Base-by-base conservation (phyloP, 2,888 invertebrate genomes). In the Julus scandinavius region DNA sequence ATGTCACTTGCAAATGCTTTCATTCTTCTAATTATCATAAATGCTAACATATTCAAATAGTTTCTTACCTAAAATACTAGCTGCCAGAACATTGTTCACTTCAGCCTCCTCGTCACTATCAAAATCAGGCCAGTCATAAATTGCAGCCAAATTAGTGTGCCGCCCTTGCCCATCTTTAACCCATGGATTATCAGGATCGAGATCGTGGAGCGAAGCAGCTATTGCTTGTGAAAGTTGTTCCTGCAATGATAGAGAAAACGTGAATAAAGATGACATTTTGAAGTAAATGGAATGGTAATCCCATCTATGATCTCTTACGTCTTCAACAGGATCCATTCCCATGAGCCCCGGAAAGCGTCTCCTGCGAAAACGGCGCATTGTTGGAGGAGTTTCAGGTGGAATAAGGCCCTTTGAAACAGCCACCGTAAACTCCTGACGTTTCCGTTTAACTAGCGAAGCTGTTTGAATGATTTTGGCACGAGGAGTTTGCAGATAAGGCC, bases 111-210 rank as follows among this genome's bases (percentile, higher is more conserved):
- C 94, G 89, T 93, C 93, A 41, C 93, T 93, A 90, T 94, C 94
- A 90, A 93, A 93, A 90, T 94, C 94, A 1, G 94, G 94, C 95
- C 95, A 95, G 91, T 95, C 94, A 89, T 93, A 93, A 49, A 94
- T 91, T 20, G 94, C 93, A 87, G 93, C 92, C 29, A 94, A 92
- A 90, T 94, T 94, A 83, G 93, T 93, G 90, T 94, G 93, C 17
- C 93, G 92, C 50, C 94, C 94, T 38, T 93, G 92, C 5, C 92
- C 92, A 91, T 94, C 94, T 89, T 93, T 93, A 85, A 94, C 93
- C 94, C 94, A 94, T 0, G 93, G 93, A 90, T 93, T 93, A 83
- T 92, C 92, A 3, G 93, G 93, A 90, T 93, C 93, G 83, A 93
- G 90, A 87, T 92, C 94, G 90, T 92, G 92, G 89, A 93, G 91